phyloP scores from a whole-genome alignment of 2,888 invertebrate species.

The Diaprepes abbreviatus region DNA sequence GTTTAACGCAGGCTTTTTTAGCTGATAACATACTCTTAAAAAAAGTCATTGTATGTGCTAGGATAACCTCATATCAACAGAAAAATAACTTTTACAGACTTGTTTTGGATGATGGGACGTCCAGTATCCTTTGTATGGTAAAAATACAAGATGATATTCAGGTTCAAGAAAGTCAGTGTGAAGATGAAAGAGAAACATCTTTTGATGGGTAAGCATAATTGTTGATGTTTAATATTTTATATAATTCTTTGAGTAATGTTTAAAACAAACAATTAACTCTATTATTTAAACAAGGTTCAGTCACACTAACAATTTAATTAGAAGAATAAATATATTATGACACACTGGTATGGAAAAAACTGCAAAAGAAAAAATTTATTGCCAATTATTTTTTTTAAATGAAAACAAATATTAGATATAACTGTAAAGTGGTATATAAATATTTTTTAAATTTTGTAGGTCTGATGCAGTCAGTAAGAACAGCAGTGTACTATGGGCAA shows the following conservation, averaged over 20 bases:
- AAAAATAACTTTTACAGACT: conserved; percentile 18
- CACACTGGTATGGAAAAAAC: too few species aligned
- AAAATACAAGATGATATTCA: background rate
- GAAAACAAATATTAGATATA: too few species aligned
- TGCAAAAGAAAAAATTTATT: too few species aligned
- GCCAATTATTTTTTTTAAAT: too few species aligned
- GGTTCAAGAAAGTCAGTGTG: background rate
- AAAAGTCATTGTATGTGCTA: conserved; percentile 23
- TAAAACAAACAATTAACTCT: too few species aligned
- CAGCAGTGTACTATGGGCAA: background rate
- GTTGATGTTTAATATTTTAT: too few species aligned
- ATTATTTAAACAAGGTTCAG: too few species aligned
- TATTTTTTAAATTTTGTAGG: background rate
- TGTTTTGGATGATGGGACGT: conserved; percentile 25
- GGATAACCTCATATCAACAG: conserved; percentile 6
- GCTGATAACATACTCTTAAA: background rate
- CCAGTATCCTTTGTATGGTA: conserved; percentile 13
- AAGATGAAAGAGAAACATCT: background rate
- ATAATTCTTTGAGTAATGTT: too few species aligned
- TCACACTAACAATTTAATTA: too few species aligned
- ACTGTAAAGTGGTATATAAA: too few species aligned
- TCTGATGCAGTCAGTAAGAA: background rate
- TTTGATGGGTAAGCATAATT: background rate
- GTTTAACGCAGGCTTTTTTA: conserved; percentile 4
- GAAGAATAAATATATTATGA: too few species aligned